Evolutionary conservation across 2,113 vertebrate species (phyloP), one percentile per base, ranked within the genome.

Genomic region (Chrysochloris asiatica): DNA sequence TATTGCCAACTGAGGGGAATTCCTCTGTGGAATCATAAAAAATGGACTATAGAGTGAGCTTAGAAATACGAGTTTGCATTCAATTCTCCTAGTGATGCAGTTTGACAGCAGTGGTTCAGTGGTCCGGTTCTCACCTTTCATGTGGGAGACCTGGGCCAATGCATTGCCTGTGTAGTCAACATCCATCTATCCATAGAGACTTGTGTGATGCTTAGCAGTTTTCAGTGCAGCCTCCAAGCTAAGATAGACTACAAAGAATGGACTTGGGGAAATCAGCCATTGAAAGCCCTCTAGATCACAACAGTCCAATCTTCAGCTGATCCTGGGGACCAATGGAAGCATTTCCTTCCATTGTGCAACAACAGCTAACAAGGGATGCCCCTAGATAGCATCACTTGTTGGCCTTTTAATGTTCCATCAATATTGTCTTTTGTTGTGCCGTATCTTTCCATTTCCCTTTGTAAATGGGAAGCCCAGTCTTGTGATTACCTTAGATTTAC

Each of bases 381-480:
- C 3, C n/a, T 50, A 59, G 72, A 24, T 56, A 76, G 19, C 7
- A 8, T 82, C n/a, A n/a, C 54, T 22, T 16, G 52, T 22, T 59
- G 93, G 41, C 12, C 45, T 93, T 89, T 72, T 50, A n/a, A 83
- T 3, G 1, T 63, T 80, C 75, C 8, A 0, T 11, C n/a, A 78
- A 59, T 63, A 6, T 87, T 54, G 87, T 89, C 78, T 73, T 82
- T 43, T 69, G 38, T 86, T 90, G 26, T 2, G 7, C 17, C 8
- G 19, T 83, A 3, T 21, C 56, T 56, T 75, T 82, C 77, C 41
- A 41, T 76, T 94, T 93, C 69, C 82, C 54, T 63, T 84, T 56
- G 30, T 88, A 47, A 21, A 38, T 10, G 69, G 69, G 73, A 89
- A 89, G 63, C 67, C 47, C 4, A 0, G 52, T 54, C 87, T 81